Evolutionary conservation across 2,113 vertebrate genomes (phyloP).

Genomic region (Drymodes brunneopygia): DNA sequence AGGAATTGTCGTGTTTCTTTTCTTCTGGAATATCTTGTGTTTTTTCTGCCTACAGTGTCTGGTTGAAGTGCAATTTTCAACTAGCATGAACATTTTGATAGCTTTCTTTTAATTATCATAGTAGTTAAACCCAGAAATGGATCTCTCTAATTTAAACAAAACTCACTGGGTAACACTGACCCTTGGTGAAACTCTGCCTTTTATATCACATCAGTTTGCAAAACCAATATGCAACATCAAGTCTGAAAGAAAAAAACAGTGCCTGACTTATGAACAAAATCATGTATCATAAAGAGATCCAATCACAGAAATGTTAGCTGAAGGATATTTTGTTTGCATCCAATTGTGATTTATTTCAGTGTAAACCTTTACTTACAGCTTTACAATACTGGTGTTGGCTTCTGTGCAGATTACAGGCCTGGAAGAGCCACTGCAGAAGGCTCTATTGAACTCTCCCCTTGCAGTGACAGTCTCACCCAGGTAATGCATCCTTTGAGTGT

Average conservation of each 20-base stretch:
- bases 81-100: not conserved
- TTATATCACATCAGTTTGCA: not conserved
- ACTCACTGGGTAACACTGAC: not conserved
- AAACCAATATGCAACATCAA: not conserved
- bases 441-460: slow-evolving; percentile 71
- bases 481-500: slow-evolving; percentile 45
- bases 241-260: not conserved
- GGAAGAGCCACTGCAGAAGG: slow-evolving; percentile 46
- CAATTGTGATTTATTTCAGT: slow-evolving; percentile 12
- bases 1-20: not conserved
- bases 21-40: not conserved
- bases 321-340: not conserved
- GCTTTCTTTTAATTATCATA: not conserved
- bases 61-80: not conserved
- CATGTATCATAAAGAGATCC: not conserved
- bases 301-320: not conserved
- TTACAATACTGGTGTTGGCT: slow-evolving; percentile 79
- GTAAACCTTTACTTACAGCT: slow-evolving; percentile 74
- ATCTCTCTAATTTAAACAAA: not conserved
- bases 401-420: slow-evolving; percentile 78
- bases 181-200: not conserved
- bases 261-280: not conserved
- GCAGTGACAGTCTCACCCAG: slow-evolving; percentile 79
- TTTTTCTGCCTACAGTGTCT: not conserved
- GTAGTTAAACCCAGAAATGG: not conserved